phyloP scores from a whole-genome alignment of 2,113 vertebrate genomes.

The Toxotes chatareus region DNA sequence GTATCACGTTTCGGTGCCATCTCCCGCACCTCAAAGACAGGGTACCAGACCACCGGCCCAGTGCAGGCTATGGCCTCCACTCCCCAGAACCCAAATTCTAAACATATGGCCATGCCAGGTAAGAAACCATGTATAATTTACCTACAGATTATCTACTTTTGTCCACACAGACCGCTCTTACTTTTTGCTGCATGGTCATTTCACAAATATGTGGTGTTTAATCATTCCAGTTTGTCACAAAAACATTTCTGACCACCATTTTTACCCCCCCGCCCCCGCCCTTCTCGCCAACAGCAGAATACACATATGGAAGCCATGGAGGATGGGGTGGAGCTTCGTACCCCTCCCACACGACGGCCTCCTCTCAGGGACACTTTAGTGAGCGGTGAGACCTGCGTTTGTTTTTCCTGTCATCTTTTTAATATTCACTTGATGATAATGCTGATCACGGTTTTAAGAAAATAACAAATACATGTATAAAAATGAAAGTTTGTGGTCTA shows the following conservation, averaged over 20 bases:
- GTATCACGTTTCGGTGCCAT: slow-evolving; percentile 98
- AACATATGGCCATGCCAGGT: slow-evolving; percentile 92
- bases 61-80: slow-evolving; percentile 89
- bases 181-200: background rate
- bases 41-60: slow-evolving; percentile 92
- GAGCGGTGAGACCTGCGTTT: slow-evolving; percentile 86
- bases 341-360: slow-evolving; percentile 88
- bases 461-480: background rate
- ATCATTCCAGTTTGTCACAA: background rate
- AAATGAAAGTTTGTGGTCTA: background rate
- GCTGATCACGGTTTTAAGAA: background rate
- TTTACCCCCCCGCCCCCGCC: background rate
- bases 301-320: slow-evolving; percentile 90
- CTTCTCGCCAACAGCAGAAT: slow-evolving; percentile 82
- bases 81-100: slow-evolving; percentile 89
- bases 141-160: background rate
- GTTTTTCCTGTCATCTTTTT: background rate
- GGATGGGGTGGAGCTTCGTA: slow-evolving; percentile 92
- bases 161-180: background rate
- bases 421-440: background rate
- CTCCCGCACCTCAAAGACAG: slow-evolving; percentile 94
- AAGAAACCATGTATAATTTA: slow-evolving; percentile 8
- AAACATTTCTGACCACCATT: background rate
- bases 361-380: slow-evolving; percentile 95
- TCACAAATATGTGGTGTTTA: background rate